These are phyloP conservation scores for Agrypnus murinus DNA, from an alignment of 2,888 invertebrate genomes.

Conservation along the genomic window DNA sequence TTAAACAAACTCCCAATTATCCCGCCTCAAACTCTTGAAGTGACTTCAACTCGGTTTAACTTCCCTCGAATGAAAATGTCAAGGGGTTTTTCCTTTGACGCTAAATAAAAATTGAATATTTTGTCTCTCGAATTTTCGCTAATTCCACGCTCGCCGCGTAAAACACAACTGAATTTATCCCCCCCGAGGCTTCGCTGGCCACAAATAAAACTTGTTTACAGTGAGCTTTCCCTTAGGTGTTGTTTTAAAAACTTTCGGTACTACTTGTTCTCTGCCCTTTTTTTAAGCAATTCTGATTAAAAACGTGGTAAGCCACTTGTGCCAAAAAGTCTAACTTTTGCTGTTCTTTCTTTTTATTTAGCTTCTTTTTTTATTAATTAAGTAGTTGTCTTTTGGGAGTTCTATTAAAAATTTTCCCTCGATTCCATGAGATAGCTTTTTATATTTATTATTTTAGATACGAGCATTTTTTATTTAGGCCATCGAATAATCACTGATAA, in stretches of 20 bases:
- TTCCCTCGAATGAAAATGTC: constrained; percentile 38
- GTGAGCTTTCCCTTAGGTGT: constrained; percentile 49
- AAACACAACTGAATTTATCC: constrained; percentile 39
- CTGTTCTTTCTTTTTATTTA: background rate
- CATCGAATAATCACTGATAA: too few species aligned
- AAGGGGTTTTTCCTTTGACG: constrained; percentile 29
- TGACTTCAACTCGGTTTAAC: constrained; percentile 47
- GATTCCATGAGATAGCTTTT: too few species aligned
- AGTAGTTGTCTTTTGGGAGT: background rate
- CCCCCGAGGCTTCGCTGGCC: constrained; percentile 34
- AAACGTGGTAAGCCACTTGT: constrained; percentile 37
- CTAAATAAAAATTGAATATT: constrained; percentile 40
- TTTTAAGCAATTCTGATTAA: constrained; percentile 46
- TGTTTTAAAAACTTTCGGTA: constrained; percentile 48
- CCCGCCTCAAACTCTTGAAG: constrained; percentile 53
- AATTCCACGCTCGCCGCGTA: constrained; percentile 16
- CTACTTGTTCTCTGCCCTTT: constrained; percentile 40
- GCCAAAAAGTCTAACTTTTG: constrained; percentile 1
- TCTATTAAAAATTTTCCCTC: background rate
- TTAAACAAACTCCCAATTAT: constrained; percentile 65
- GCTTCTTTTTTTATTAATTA: constrained; percentile 14
- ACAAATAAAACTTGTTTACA: constrained; percentile 53
- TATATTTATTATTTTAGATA: too few species aligned
- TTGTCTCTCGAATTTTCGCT: constrained; percentile 28
- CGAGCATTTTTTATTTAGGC: too few species aligned